phyloP scores from a whole-genome alignment of 1,140 invertebrate genomes.

The Agrilus planipennis region DNA sequence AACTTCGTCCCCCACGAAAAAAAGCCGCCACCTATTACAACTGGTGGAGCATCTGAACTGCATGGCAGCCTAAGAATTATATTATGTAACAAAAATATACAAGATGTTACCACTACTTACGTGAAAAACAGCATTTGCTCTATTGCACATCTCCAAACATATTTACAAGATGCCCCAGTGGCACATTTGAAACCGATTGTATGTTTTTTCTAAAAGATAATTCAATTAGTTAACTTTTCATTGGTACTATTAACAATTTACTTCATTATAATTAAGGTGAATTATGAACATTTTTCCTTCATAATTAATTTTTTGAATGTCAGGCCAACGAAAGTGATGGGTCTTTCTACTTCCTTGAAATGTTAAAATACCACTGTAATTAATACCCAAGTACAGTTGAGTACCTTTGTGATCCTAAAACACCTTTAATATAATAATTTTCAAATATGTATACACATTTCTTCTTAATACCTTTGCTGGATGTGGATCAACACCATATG shows the following conservation, averaged over 20 bases:
- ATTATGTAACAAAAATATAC: not conserved
- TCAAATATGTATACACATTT: constrained; percentile 1
- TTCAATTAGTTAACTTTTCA: not conserved
- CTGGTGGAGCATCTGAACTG: constrained; percentile 71
- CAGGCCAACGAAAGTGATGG: constrained; percentile 90
- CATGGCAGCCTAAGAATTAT: constrained; percentile 57
- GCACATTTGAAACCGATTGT: constrained; percentile 93
- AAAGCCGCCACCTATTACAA: constrained; percentile 84
- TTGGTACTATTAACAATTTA: constrained; percentile 6
- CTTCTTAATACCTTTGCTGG: constrained; percentile 76
- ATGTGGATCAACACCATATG: constrained; percentile 95
- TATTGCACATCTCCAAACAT: constrained; percentile 91
- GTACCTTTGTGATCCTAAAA: constrained; percentile 77
- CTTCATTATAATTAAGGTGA: constrained; percentile 64
- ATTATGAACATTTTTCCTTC: constrained; percentile 98
- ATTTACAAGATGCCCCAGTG: constrained; percentile 77
- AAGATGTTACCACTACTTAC: constrained; percentile 54
- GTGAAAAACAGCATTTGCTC: constrained; percentile 97
- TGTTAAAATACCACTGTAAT: constrained; percentile 86
- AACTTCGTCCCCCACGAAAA: constrained; percentile 93
- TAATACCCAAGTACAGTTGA: constrained; percentile 88
- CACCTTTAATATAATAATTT: constrained; percentile 9
- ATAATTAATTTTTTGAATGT: constrained; percentile 92
- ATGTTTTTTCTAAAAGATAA: constrained; percentile 78
- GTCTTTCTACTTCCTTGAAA: constrained; percentile 88